Evolutionary conservation across 2,113 vertebrate genomes (phyloP).

Genomic region (Aegotheles bennettii): DNA sequence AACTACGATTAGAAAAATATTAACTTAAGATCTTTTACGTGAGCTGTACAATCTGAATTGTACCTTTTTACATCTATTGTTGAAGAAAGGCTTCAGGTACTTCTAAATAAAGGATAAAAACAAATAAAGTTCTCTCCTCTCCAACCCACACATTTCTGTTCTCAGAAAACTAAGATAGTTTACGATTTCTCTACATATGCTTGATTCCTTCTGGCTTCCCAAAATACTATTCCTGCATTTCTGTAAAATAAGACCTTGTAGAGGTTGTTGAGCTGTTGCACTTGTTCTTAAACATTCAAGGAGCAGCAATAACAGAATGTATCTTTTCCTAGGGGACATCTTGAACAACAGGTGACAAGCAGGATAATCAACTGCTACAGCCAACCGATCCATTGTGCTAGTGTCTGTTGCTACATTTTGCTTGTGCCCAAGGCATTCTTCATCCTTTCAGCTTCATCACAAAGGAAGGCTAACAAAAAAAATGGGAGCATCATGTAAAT

Average conservation of each 20-base stretch:
- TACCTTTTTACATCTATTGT: background rate
- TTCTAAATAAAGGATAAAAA: background rate
- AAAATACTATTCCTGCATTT: background rate
- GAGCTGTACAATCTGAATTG: background rate
- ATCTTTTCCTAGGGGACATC: background rate
- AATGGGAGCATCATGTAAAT: background rate
- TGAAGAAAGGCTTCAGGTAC: background rate
- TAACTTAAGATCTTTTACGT: background rate
- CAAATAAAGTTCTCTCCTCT: background rate
- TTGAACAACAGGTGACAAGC: background rate
- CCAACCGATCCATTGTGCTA: background rate
- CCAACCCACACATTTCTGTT: background rate
- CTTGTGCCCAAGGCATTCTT: background rate
- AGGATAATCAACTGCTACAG: background rate
- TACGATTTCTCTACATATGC: background rate
- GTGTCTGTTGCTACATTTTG: background rate
- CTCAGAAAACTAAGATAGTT: background rate
- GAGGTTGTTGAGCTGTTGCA: background rate
- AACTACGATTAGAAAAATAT: background rate
- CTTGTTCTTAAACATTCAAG: background rate
- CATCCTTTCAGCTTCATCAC: background rate
- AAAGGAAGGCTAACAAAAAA: background rate
- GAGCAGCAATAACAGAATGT: background rate
- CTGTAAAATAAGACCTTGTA: background rate
- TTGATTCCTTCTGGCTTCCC: background rate